phyloP scores from a whole-genome alignment of 2,113 vertebrate genomes.

The Xiphias gladius region DNA sequence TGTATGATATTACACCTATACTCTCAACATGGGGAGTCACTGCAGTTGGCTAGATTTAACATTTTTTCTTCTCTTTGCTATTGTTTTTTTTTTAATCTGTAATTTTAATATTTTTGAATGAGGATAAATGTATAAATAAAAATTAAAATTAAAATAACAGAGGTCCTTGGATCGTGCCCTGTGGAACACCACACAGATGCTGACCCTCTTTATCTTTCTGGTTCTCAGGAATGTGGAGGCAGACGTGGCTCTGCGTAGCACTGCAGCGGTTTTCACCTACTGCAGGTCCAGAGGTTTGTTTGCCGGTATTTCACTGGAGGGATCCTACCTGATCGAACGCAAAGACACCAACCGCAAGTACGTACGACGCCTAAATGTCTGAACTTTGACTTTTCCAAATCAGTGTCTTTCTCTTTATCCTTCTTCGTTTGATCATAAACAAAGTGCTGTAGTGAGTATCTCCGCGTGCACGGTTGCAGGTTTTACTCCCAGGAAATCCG shows the following conservation, averaged over 20 bases:
- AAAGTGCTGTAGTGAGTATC: background rate
- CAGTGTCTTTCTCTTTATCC: background rate
- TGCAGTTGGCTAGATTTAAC: too few relatives aligned
- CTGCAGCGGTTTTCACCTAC: slow-evolving; percentile 94
- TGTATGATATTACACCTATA: too few relatives aligned
- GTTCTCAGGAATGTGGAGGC: slow-evolving; percentile 92
- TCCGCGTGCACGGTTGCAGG: slow-evolving; percentile 70
- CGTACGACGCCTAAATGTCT: slow-evolving; percentile 25
- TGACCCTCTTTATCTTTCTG: background rate
- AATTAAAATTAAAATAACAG: background rate
- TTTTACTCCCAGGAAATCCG: slow-evolving; percentile 94
- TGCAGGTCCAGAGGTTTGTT: slow-evolving; percentile 95
- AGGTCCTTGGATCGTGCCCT: background rate
- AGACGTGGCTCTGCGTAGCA: slow-evolving; percentile 91
- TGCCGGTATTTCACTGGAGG: slow-evolving; percentile 94
- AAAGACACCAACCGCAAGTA: slow-evolving; percentile 98
- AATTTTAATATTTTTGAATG: too few relatives aligned
- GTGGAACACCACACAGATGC: background rate
- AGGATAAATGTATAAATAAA: too few relatives aligned
- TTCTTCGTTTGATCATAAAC: background rate
- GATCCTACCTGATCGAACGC: slow-evolving; percentile 94
- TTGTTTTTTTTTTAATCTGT: too few relatives aligned
- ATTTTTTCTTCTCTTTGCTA: too few relatives aligned
- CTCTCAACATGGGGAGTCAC: too few relatives aligned
- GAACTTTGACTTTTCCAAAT: background rate